Evolutionary conservation across 1,140 invertebrate genomes (phyloP), one percentile per base, ranked within the genome.

Genomic region (Heliothis subflexa): DNA sequence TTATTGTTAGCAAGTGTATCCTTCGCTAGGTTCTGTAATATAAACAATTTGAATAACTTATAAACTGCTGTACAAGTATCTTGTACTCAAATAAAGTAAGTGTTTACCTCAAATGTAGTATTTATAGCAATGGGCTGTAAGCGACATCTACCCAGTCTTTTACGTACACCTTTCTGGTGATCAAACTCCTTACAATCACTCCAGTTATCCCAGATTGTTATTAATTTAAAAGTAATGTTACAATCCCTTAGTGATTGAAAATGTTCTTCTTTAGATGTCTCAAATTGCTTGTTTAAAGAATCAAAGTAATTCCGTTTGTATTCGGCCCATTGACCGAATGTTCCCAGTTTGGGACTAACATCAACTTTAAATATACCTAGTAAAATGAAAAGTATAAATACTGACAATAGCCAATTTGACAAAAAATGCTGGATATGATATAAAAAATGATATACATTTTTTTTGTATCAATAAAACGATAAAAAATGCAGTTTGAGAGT

Each of bases 121-220:
- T 50, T 71, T n/a, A 45, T 54, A 18, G 4, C 14, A 33, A 3
- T 68, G 13, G 85, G 16, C 75, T 85, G 81, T 72, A 93, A 89
- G 18, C 74, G 80, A 70, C 92, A 93, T 83, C 86, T 87, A 52
- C 85, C 93, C 49, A 79, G 85, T 64, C 28, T 86, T 78, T 55
- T 52, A 14, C 84, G 83, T 14, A 88, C 84, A 16, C 86, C 85
- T 83, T 84, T 81, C 47, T 75, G 73, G n/a, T 87, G 85, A 50
- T 87, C 91, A 80, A 88, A 90, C 16, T 88, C 82, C 81, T 91
- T 83, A 80, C 92, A 94, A 47, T 79, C 72, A 7, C 88, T 78
- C 87, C 89, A 90, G 5, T 79, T 70, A 14, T 87, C 86, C 92
- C 92, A 94, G 21, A 87, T 77, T 1, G 88, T 92, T 12, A 85